phyloP scores from a whole-genome alignment of 2,797 vertebrate species.

The Leptodactylus fallax region DNA sequence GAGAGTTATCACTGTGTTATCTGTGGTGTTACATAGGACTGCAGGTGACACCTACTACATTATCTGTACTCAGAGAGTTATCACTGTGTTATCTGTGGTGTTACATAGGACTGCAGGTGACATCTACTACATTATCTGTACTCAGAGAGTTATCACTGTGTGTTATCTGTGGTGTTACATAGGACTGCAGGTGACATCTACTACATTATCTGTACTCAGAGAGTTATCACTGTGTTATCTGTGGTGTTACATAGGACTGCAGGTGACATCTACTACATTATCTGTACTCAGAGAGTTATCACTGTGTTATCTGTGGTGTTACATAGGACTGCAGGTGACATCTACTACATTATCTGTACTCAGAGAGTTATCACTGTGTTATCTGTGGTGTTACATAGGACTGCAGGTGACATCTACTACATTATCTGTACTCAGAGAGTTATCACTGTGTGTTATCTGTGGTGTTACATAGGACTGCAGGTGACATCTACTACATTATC shows the following conservation, averaged over 20 bases:
- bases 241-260: neutral
- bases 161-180: conserved; percentile 1
- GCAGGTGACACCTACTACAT: neutral
- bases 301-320: conserved; percentile 8
- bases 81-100: neutral
- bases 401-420: neutral
- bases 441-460: conserved; percentile 10
- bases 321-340: conserved; percentile 2
- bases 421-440: neutral
- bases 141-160: neutral
- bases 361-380: neutral
- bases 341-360: neutral
- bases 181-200: conserved; percentile 1
- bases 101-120: neutral
- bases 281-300: neutral
- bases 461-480: conserved; percentile 8
- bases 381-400: neutral
- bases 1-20: neutral
- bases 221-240: neutral
- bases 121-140: neutral
- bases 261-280: neutral
- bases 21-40: conserved; percentile 8
- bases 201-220: neutral
- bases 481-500: neutral
- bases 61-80: neutral